phyloP scores from a whole-genome alignment of 2,797 vertebrate genomes.

The Aphelocoma californica region DNA sequence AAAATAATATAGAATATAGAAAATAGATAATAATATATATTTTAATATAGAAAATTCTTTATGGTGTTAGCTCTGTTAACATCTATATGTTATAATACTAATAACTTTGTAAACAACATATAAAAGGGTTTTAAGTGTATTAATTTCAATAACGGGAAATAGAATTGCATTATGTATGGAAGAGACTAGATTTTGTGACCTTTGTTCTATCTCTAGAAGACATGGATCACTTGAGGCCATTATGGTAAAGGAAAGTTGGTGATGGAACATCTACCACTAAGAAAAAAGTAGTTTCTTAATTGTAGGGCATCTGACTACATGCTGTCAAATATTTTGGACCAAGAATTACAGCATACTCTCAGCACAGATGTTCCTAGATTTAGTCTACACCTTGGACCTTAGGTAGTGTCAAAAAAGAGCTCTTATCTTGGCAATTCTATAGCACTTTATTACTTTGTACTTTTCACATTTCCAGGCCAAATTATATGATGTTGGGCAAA shows the following conservation, averaged over 20 bases:
- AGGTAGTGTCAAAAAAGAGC: not conserved
- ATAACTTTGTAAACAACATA: not conserved
- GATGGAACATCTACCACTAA: not conserved
- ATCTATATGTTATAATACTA: not conserved
- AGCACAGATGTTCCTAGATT: not conserved
- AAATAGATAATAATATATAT: not conserved
- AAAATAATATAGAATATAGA: not conserved
- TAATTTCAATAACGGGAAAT: not conserved
- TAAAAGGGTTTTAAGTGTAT: not conserved
- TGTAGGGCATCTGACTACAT: not conserved
- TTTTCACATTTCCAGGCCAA: not conserved
- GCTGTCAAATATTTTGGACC: not conserved
- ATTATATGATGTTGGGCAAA: not conserved
- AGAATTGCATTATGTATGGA: not conserved
- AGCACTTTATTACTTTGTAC: not conserved
- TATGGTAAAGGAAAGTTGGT: not conserved
- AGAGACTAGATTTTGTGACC: not conserved
- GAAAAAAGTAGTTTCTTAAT: not conserved
- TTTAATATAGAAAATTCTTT: not conserved
- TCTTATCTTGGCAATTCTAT: not conserved
- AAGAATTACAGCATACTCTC: not conserved
- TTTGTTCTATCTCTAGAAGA: not conserved
- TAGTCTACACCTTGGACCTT: accelerated
- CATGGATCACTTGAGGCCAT: not conserved
- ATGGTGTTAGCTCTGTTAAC: not conserved